Evolutionary conservation across 2,797 vertebrate species (phyloP).

Genomic region (Catostomus latipinnis): DNA sequence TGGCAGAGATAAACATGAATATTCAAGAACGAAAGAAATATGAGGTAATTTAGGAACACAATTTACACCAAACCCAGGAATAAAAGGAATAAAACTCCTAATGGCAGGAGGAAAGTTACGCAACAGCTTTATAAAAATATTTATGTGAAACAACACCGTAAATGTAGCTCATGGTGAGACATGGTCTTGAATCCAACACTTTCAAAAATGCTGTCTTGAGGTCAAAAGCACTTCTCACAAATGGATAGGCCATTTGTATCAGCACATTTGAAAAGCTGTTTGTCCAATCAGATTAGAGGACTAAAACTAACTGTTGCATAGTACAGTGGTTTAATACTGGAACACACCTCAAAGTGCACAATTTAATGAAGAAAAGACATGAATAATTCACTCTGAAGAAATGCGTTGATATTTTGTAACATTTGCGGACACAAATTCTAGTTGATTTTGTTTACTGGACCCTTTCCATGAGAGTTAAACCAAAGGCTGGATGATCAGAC

Average conservation of each 20-base stretch:
- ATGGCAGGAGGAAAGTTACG: not conserved
- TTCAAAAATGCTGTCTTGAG: slow-evolving; percentile 3
- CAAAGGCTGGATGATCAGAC: too few species aligned
- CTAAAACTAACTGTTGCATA: too few species aligned
- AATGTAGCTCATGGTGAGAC: not conserved
- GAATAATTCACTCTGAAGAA: too few species aligned
- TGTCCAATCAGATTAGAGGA: too few species aligned
- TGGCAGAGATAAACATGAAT: slow-evolving; percentile 51
- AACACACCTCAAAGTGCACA: too few species aligned
- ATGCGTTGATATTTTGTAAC: too few species aligned
- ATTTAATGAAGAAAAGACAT: too few species aligned
- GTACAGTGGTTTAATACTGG: too few species aligned
- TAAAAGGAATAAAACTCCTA: slow-evolving; percentile 21
- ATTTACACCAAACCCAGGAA: slow-evolving; percentile 26
- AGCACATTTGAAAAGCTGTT: too few species aligned
- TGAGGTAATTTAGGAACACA: slow-evolving; percentile 33
- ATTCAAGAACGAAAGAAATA: slow-evolving; percentile 40
- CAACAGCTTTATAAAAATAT: not conserved
- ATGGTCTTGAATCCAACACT: not conserved
- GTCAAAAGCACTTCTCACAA: not conserved
- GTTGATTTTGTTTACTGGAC: too few species aligned
- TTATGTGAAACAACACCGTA: slow-evolving; percentile 4
- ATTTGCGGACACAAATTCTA: too few species aligned
- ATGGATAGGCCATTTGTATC: slow-evolving; percentile 13
- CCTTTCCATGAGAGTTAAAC: too few species aligned